Base-by-base conservation (phyloP, 1,140 invertebrate genomes). In the Onthophagus taurus region DNA sequence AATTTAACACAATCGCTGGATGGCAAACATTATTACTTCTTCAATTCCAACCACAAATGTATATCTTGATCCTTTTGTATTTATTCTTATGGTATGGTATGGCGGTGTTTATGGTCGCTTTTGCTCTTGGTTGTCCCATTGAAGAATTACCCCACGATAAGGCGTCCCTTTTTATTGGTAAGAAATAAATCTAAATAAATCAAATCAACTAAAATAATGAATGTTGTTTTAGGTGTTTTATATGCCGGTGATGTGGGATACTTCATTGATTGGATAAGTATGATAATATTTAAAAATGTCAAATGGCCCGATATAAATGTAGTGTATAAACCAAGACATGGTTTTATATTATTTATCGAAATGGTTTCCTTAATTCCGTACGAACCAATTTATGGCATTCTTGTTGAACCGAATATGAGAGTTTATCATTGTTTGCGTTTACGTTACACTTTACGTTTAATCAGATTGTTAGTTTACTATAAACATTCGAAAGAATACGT, bases 11-110 rank as follows among this genome's bases (percentile, higher is more conserved):
- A n/a, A 6, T 26, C 6, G n/a, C 23, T n/a, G 33, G 33, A 35
- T 35, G 33, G 33, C n/a, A 35, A 17, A 16, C 33, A 16, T n/a
- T 35, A 17, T n/a, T 35, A 11, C 33, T 35, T 35, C 16, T 35
- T 4, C 33, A 35, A 18, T 35, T 35, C 16, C 33, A 35, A 35
- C 12, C 33, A 18, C 33, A 35, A 17, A 13, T 18, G 9, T n/a
- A 3, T 4, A 5, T 16, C 4, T 12, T 18, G 4, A 18, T 35
- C 9, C 14, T 35, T 9, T 16, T 14, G 2, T 12, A 4, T 4
- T 9, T 17, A 18, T 35, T 16, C 16, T 4, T 35, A 9, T 35
- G 13, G 11, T 35, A 35, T n/a, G 18, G 14, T 4, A 11, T n/a
- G 9, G 9, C 33, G 16, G 4, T 35, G 16, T 11, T 18, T 9